Evolutionary conservation across 2,888 invertebrate genomes (phyloP).

Genomic region (Gortyna flavago): DNA sequence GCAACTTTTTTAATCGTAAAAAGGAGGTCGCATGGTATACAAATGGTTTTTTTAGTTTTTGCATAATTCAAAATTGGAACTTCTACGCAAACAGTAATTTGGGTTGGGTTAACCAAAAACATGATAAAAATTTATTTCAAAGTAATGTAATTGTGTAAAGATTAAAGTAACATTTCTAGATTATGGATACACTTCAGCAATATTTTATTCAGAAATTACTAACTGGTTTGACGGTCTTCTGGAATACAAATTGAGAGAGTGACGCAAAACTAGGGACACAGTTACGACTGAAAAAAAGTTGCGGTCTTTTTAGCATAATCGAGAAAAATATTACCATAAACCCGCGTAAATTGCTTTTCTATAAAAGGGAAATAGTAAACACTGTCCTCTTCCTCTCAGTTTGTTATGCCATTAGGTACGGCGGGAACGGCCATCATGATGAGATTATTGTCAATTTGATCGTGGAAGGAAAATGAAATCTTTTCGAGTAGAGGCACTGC

Average conservation of each 20-base stretch:
- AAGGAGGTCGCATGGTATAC: slow-evolving; percentile 8
- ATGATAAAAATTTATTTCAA: neutral
- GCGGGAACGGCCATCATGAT: slow-evolving; percentile 27
- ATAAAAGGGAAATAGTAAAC: slow-evolving; percentile 53
- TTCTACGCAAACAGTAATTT: slow-evolving; percentile 5
- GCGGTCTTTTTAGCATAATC: slow-evolving; percentile 53
- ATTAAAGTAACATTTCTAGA: slow-evolving; percentile 19
- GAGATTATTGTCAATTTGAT: slow-evolving; percentile 31
- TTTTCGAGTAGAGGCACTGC: slow-evolving; percentile 15
- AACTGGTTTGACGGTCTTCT: slow-evolving; percentile 22
- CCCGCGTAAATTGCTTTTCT: slow-evolving; percentile 59
- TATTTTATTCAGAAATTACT: slow-evolving; percentile 47
- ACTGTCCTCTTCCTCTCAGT: slow-evolving; percentile 29
- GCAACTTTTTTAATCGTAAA: slow-evolving; percentile 27
- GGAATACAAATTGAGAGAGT: slow-evolving; percentile 47
- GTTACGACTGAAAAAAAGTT: slow-evolving; percentile 40
- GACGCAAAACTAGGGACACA: slow-evolving; percentile 17
- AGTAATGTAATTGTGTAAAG: slow-evolving; percentile 21
- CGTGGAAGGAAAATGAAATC: slow-evolving; percentile 23
- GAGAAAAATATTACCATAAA: slow-evolving; percentile 56
- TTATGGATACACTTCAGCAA: slow-evolving; percentile 19
- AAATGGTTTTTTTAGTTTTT: neutral
- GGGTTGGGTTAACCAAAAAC: slow-evolving; percentile 11
- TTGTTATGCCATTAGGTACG: slow-evolving; percentile 40
- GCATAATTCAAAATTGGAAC: slow-evolving; percentile 36